A percentile compares a stretch with the other conserved stretches of the same genome.
These are phyloP conservation scores for Pluvianellus socialis DNA, from an alignment of 2,113 vertebrate genomes.

Conservation along the genomic window DNA sequence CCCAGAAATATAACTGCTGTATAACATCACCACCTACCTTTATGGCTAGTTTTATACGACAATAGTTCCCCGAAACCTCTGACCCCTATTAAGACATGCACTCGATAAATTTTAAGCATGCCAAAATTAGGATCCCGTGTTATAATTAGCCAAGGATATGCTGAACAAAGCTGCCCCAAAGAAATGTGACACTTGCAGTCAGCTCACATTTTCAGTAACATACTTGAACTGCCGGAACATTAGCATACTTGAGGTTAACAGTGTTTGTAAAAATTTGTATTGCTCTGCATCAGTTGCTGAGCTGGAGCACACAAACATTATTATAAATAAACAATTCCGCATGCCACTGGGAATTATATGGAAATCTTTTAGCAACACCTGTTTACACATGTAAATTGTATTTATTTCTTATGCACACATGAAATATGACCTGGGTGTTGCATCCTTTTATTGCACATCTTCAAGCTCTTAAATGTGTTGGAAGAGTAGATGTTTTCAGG, in stretches of 20 bases:
- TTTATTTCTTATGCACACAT: neutral
- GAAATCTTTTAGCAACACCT: neutral
- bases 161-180: neutral
- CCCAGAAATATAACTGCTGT: neutral
- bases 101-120: neutral
- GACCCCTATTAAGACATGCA: neutral
- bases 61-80: neutral
- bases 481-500: neutral
- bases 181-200: neutral
- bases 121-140: neutral
- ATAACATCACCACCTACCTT: neutral
- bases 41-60: neutral
- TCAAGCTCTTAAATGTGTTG: neutral
- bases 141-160: neutral
- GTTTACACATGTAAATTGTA: neutral
- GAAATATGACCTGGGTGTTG: neutral
- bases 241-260: neutral
- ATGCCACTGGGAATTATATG: neutral
- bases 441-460: neutral
- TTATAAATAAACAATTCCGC: neutral
- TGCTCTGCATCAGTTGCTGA: constrained; percentile 19
- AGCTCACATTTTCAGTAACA: neutral
- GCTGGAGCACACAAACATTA: constrained; percentile 1
- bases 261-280: neutral
- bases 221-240: neutral